Evolutionary conservation across 2,888 invertebrate genomes (phyloP), one percentile per base, ranked within the genome.

Genomic region (Argyresthia goedartella): DNA sequence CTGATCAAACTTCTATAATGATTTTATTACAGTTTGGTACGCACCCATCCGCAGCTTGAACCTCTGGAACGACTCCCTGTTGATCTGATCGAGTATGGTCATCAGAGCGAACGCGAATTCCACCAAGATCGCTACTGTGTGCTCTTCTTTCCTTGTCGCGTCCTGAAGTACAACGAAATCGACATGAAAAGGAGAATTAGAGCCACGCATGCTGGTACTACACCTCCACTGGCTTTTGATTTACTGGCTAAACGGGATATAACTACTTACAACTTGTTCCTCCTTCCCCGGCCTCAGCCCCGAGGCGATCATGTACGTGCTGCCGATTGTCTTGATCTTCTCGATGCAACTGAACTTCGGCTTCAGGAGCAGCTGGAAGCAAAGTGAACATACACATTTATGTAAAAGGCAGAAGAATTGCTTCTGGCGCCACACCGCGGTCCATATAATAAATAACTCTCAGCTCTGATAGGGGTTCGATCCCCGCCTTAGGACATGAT

Each of bases 281-380:
- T 95, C 95, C 61, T 95, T 94, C 13, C 95, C 96, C 0, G 96
- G 96, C 51, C 94, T 88, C 14, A 99, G 81, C 0, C 99, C 99
- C 0, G 97, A 95, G 0, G 98, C 98, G 49, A 98, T 92, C 98
- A 99, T 99, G 70, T 99, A 99, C 0, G 98, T 98, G 75, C 97
- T 97, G 11, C 97, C 98, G 54, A 99, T 98, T 0, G 98, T 99
- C 80, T 99, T 99, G 52, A 99, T 99, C 79, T 99, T 99, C 81
- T 99, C 99, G 62, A 99, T 97, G 60, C 94, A 92, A 70, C 96
- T 97, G 79, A 95, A 98, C 69, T 98, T 97, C 0, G 97, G 96
- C 69, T 98, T 97, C 48, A 95, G 82, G 36, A 99, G 87, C 41
- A 99, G 81, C 95, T 95, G 86, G 14, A 25, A 25, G 25, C 25